Base-by-base conservation (phyloP, 37 sponge, comb jelly and placozoan species). In the Oscarella lobularis region DNA sequence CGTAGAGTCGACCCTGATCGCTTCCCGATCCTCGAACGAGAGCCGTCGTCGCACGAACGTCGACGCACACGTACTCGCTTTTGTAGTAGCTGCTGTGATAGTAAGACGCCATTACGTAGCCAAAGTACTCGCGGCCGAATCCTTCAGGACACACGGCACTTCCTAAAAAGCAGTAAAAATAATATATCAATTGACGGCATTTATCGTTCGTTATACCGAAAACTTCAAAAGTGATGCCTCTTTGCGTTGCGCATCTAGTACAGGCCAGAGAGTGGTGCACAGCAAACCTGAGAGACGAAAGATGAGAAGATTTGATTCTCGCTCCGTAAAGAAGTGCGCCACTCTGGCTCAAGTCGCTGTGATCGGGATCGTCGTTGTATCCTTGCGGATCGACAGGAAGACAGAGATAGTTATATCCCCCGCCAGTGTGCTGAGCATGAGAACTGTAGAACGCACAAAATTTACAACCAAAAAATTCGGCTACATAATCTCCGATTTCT, bases 21-120 rank as follows among this genome's bases (percentile, higher is more conserved):
- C 14, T 27, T 9, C 60, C 60, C 9, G 60, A 48, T 9, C 60
- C 14, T 27, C 20, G 20, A 48, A 48, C 78, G n/a, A 3, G 2
- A 31, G 66, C 33, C 0, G 72, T 38, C 5, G 3, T 1, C 37
- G 78, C 36, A 73, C 38, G 2, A 35, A 31, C 32, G 37, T 72
- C 78, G 29, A 78, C 2, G 38, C 78, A 78, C 6, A 78, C 36
- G 36, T 33, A 78, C 6, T 33, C 71, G 0, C 72, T 31, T 35
- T 66, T 74, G 38, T 70, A 33, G 1, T 73, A 3, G 1, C 60
- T 48, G 20, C 60, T 48, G 14, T 33, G n/a, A 29, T 70, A 1
- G 34, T 78, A 20, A 2, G 78, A 9, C 33, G 78, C 70, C 78
- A 78, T 78, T 0, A 78, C 33, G 71, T 72, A 78, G 3, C 78